A percentile compares a stretch with the other conserved stretches of the same genome.
These are phyloP conservation scores for Zele albiditarsus DNA, from an alignment of 2,888 invertebrate genomes.

Conservation along the genomic window DNA sequence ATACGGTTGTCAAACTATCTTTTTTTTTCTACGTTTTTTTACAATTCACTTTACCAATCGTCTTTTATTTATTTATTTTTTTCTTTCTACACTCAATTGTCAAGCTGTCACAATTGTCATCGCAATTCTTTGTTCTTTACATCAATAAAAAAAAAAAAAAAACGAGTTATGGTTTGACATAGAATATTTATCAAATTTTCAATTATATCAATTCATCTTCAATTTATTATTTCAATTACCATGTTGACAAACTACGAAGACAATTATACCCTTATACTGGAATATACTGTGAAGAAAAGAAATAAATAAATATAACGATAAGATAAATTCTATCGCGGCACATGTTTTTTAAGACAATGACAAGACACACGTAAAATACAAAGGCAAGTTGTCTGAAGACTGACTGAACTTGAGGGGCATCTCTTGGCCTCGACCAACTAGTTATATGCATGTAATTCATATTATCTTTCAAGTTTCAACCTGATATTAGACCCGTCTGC, in stretches of 20 bases:
- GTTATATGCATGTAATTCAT: slow-evolving; percentile 65
- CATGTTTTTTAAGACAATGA: slow-evolving; percentile 36
- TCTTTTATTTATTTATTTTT: neutral
- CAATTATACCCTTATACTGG: slow-evolving; percentile 33
- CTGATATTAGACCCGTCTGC: slow-evolving; percentile 33
- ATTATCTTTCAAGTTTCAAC: slow-evolving; percentile 62
- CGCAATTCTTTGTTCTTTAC: neutral
- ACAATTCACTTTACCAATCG: neutral
- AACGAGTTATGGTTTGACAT: neutral
- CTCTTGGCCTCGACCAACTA: slow-evolving; percentile 70
- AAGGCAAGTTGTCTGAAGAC: slow-evolving; percentile 67
- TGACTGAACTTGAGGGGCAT: slow-evolving; percentile 71
- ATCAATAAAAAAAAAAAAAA: neutral
- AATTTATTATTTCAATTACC: neutral
- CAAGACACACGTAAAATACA: slow-evolving; percentile 61
- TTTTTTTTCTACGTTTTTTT: neutral
- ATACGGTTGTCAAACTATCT: neutral
- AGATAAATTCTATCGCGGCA: neutral
- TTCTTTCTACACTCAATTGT: slow-evolving; percentile 5
- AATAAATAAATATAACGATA: slow-evolving; percentile 9
- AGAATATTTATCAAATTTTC: neutral
- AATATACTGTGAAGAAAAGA: slow-evolving; percentile 40
- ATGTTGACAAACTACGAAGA: slow-evolving; percentile 22
- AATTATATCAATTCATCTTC: neutral
- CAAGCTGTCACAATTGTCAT: slow-evolving; percentile 8